Evolutionary conservation across 2,888 invertebrate genomes (phyloP).

Genomic region (Lithophane leautieri): DNA sequence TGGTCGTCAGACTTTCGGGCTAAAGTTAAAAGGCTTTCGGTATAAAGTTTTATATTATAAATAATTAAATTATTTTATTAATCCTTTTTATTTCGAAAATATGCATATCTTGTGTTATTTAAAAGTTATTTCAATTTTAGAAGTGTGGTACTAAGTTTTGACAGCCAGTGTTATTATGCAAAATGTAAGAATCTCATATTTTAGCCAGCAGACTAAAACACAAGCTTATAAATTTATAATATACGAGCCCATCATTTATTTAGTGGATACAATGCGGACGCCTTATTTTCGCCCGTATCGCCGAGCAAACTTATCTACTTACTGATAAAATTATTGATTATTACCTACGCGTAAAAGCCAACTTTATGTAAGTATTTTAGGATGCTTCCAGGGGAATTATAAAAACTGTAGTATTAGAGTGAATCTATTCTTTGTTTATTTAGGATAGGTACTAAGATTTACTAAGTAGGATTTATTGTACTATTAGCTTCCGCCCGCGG

Average conservation of each 20-base stretch:
- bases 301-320: slow-evolving; percentile 52
- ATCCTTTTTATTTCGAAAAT: too few relatives aligned
- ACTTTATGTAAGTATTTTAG: slow-evolving; percentile 44
- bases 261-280: not conserved
- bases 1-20: too few relatives aligned
- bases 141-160: too few relatives aligned
- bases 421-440: not conserved
- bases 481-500: too few relatives aligned
- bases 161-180: too few relatives aligned
- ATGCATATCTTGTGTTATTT: too few relatives aligned
- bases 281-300: slow-evolving; percentile 53
- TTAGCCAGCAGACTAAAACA: not conserved
- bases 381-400: slow-evolving; percentile 17
- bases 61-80: too few relatives aligned
- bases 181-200: not conserved
- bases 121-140: too few relatives aligned
- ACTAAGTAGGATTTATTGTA: too few relatives aligned
- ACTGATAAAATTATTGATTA: slow-evolving; percentile 67
- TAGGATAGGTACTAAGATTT: too few relatives aligned
- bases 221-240: not conserved
- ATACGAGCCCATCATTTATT: slow-evolving; percentile 20
- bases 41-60: too few relatives aligned
- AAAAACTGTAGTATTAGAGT: not conserved
- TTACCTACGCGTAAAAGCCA: slow-evolving; percentile 26
- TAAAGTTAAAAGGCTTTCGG: too few relatives aligned